Evolutionary conservation across 2,888 invertebrate species (phyloP), one percentile per base, ranked within the genome.

Genomic region (Hirtodrosophila alboralis): DNA sequence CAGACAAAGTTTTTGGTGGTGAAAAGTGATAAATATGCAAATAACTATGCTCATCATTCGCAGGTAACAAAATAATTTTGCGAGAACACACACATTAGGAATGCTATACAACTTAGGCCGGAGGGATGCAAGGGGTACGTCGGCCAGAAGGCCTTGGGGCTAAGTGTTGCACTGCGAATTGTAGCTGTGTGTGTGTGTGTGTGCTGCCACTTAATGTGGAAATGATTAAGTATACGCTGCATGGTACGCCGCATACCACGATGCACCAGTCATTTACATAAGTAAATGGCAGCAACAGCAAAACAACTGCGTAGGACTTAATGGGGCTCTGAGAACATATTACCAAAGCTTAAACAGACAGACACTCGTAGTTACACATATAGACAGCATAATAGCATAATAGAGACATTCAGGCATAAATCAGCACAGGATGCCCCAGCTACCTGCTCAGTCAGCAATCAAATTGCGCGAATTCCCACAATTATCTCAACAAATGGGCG

Each of bases 151-250:
- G 52, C 70, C 59, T 57, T 65, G 57, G 9, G 37, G 4, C 53
- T 51, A 59, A 69, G 63, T 63, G 54, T 54, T 57, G 68, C 63
- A 49, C 28, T 57, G 45, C 57, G 45, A 67, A 44, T 53, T 53
- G 49, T 41, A 45, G 47, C 30, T 33, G 21, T 49, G 43, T 30
- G 7, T 31, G 31, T 40, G 49, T 40, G 60, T 36, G 31, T 40
- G 49, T 40, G 60, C 34, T 52, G 68, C 60, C 60, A 75, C 73
- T 79, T 83, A 83, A 70, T 75, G 83, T 79, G 61, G 48, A 53
- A 58, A 68, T 74, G 79, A 83, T 83, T 83, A 76, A 79, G 74
- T 76, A 83, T 61, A 76, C 71, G 60, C 58, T 48, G 73, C 65
- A 57, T 69, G 62, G 56, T 45, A 61, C 54, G 44, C 12, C 43